phyloP scores from a whole-genome alignment of 2,113 vertebrate species.

The Larimichthys crocea region DNA sequence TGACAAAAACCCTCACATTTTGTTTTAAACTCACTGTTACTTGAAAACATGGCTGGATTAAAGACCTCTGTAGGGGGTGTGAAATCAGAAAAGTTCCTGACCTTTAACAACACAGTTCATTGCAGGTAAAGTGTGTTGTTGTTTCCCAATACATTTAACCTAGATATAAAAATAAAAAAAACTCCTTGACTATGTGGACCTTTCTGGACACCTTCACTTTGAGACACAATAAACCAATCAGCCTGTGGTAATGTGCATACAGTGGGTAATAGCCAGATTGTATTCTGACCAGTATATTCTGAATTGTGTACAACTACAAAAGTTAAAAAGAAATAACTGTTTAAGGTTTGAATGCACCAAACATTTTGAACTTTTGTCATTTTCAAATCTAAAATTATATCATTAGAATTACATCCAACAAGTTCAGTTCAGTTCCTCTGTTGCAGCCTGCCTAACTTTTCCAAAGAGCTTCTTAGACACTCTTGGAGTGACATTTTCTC shows the following conservation, averaged over 20 bases:
- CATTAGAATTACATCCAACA: not conserved
- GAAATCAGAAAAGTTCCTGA: not conserved
- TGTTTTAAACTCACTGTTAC: not conserved
- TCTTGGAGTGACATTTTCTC: not conserved
- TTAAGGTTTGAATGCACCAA: not conserved
- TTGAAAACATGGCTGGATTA: not conserved
- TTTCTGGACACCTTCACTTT: not conserved
- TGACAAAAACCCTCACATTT: slow-evolving; percentile 27
- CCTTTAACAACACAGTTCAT: slow-evolving; percentile 2
- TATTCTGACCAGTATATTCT: not conserved
- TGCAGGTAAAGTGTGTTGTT: not conserved
- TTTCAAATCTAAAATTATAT: not conserved
- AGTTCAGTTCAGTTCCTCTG: not conserved
- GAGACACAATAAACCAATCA: not conserved
- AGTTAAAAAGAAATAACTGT: not conserved
- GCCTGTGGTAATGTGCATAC: not conserved
- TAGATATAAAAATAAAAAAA: not conserved
- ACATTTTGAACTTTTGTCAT: not conserved
- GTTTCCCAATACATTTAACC: not conserved
- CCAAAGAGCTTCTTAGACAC: not conserved
- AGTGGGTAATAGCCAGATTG: not conserved
- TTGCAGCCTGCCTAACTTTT: not conserved
- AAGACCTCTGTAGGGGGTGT: slow-evolving; percentile 5
- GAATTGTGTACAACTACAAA: not conserved
- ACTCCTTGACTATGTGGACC: not conserved